Evolutionary conservation across 2,888 invertebrate species (phyloP).

Genomic region (Lycaena phlaeas): DNA sequence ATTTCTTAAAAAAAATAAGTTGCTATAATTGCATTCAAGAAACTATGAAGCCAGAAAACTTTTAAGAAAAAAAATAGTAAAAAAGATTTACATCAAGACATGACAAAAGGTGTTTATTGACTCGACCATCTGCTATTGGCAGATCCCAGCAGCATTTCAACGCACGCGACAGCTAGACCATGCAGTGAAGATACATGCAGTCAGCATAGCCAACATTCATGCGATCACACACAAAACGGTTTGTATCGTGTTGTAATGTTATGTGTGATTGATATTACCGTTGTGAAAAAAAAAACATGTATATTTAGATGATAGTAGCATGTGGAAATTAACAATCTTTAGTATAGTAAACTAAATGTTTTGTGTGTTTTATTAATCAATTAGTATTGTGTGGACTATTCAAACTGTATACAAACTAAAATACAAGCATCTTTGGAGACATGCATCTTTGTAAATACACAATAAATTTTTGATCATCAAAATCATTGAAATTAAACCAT

Average conservation of each 20-base stretch:
- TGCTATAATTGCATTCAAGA: neutral
- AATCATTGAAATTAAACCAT: too few relatives aligned
- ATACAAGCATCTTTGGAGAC: too few relatives aligned
- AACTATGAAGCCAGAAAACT: neutral
- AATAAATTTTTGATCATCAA: too few relatives aligned
- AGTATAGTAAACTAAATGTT: neutral
- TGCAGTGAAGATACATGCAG: slow-evolving; percentile 53
- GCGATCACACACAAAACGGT: slow-evolving; percentile 53
- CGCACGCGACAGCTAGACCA: slow-evolving; percentile 34
- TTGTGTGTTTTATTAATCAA: neutral
- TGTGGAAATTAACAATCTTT: slow-evolving; percentile 5
- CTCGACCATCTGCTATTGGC: slow-evolving; percentile 29
- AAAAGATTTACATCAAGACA: neutral
- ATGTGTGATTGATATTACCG: slow-evolving; percentile 8
- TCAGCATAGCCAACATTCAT: slow-evolving; percentile 48
- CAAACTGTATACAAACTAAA: neutral
- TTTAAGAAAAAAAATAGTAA: neutral
- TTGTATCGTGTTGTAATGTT: slow-evolving; percentile 30
- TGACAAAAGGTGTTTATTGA: slow-evolving; percentile 1
- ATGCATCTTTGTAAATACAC: too few relatives aligned
- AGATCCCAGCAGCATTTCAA: slow-evolving; percentile 39
- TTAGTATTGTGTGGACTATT: slow-evolving; percentile 6
- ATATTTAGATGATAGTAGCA: slow-evolving; percentile 2
- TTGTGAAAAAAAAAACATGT: neutral
- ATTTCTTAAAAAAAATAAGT: too few relatives aligned